A percentile compares a stretch with the other conserved stretches of the same genome.
Conservation (phyloP, 2,888 invertebrate species). For the Ctena decussata region DNA sequence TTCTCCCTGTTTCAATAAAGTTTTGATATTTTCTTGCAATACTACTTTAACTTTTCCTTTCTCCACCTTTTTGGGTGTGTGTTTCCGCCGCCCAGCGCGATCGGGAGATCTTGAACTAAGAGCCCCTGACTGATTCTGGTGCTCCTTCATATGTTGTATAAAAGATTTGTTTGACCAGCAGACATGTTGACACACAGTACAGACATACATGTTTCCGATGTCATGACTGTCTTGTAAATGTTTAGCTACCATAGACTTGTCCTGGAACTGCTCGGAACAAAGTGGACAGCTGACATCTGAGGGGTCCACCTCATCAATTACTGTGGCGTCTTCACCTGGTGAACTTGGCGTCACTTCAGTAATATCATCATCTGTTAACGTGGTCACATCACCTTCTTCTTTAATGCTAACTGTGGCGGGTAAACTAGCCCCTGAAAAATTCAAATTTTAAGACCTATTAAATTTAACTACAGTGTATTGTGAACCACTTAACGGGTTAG, state of each 20-base stretch:
- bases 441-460: too few species aligned
- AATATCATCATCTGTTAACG: not conserved
- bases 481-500: too few species aligned
- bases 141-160: slow-evolving; percentile 39
- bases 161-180: slow-evolving; percentile 64
- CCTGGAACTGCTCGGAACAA: slow-evolving; percentile 47
- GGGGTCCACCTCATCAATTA: not conserved
- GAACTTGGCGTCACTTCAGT: not conserved
- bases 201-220: slow-evolving; percentile 68
- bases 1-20: not conserved
- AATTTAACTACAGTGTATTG: too few species aligned
- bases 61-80: slow-evolving; percentile 23
- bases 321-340: not conserved
- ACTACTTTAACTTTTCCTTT: not conserved
- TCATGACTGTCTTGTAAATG: slow-evolving; percentile 62
- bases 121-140: slow-evolving; percentile 1
- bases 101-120: not conserved
- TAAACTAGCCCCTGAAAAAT: not conserved
- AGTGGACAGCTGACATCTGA: slow-evolving; percentile 41
- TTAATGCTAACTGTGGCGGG: not conserved
- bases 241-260: slow-evolving; percentile 33
- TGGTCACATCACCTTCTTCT: not conserved
- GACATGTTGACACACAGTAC: slow-evolving; percentile 60
- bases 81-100: slow-evolving; percentile 43
- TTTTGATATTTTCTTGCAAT: not conserved